A percentile compares a stretch with the other conserved stretches of the same genome.
Evolutionary conservation across 92 coral and sea anemone species (phyloP).

Genomic region (Zoanthus sociatus): DNA sequence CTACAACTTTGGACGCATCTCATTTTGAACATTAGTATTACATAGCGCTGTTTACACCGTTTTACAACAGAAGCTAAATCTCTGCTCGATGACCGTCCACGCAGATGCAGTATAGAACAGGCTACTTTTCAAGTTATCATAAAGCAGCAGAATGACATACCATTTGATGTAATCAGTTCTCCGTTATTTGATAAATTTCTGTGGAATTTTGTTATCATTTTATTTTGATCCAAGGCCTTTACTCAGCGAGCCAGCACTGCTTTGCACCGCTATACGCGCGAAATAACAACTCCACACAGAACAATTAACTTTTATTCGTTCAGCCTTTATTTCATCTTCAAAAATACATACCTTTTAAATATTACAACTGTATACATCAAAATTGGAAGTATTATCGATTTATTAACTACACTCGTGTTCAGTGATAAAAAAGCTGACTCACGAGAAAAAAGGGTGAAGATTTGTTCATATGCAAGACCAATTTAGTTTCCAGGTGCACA

Average conservation of each 20-base stretch:
- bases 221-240: background rate
- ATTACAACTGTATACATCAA: background rate
- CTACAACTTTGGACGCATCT: too few relatives aligned
- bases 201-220: background rate
- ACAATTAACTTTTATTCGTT: background rate
- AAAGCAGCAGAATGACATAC: conserved; percentile 10
- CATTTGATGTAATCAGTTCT: conserved; percentile 16
- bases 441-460: background rate
- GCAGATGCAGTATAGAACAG: too few relatives aligned
- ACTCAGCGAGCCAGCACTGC: conserved; percentile 41
- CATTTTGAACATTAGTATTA: too few relatives aligned
- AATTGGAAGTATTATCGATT: background rate
- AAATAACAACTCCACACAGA: background rate
- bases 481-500: background rate
- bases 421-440: conserved; percentile 42
- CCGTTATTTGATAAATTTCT: conserved; percentile 23
- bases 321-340: conserved; percentile 17
- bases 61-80: too few relatives aligned
- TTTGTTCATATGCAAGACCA: background rate
- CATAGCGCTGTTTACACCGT: too few relatives aligned
- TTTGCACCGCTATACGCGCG: background rate
- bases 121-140: too few relatives aligned
- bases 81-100: too few relatives aligned
- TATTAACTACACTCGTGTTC: background rate
- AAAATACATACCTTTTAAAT: background rate